Conservation (phyloP, 2,113 vertebrate genomes). For the Plectropomus leopardus region DNA sequence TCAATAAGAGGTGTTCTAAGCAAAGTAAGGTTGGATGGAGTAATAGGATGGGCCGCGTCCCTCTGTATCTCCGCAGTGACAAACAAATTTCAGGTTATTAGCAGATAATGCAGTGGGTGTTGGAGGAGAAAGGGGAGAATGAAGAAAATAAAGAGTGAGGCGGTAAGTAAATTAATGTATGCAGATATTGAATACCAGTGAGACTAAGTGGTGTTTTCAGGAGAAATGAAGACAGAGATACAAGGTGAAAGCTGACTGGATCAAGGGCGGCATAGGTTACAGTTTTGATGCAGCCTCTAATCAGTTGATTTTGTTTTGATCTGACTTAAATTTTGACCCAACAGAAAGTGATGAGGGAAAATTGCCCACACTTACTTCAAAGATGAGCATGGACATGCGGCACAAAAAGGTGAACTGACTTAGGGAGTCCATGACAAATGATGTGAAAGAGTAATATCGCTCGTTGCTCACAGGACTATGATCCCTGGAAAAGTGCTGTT, state of each 20-base stretch:
- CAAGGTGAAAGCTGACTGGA: conserved; percentile 74
- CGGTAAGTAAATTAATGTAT: conserved; percentile 72
- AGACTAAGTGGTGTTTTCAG: conserved; percentile 44
- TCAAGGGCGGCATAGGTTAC: conserved; percentile 53
- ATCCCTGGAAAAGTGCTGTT: neutral
- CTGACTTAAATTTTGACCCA: conserved; percentile 54
- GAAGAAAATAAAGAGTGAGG: conserved; percentile 69
- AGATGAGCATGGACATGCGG: conserved; percentile 31
- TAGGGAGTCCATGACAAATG: conserved; percentile 7
- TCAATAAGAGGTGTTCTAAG: conserved; percentile 71
- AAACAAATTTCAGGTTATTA: conserved; percentile 79
- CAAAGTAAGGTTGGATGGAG: conserved; percentile 35
- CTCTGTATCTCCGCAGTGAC: conserved; percentile 53
- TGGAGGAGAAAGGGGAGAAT: conserved; percentile 60
- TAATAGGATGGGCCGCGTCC: conserved; percentile 49
- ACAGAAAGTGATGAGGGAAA: conserved; percentile 47
- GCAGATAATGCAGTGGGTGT: conserved; percentile 71
- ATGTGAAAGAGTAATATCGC: too few relatives aligned
- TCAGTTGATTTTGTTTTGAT: conserved; percentile 63
- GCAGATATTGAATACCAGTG: conserved; percentile 65
- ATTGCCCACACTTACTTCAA: conserved; percentile 44
- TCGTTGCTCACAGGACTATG: too few relatives aligned
- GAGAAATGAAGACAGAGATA: conserved; percentile 43
- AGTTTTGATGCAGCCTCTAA: conserved; percentile 57
- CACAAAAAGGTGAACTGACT: conserved; percentile 45